phyloP scores from a whole-genome alignment of 2,888 invertebrate species.

The Bombyx huttoni region DNA sequence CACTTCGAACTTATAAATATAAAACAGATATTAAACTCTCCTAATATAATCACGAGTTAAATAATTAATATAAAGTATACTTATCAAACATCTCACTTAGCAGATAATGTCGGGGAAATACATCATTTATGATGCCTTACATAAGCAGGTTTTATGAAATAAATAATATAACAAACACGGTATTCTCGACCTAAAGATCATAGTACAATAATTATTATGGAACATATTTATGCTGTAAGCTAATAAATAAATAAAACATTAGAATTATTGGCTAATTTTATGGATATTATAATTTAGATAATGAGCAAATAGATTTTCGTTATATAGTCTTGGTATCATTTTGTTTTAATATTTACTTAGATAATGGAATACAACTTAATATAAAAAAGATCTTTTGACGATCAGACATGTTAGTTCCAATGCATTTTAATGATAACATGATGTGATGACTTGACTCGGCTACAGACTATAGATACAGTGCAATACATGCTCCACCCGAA shows the following conservation, averaged over 20 bases:
- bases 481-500: background rate
- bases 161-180: constrained; percentile 2
- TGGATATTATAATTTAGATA: constrained; percentile 54
- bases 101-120: background rate
- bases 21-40: constrained; percentile 67
- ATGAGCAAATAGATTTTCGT: constrained; percentile 63
- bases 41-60: constrained; percentile 58
- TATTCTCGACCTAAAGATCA: constrained; percentile 7
- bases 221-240: constrained; percentile 10
- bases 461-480: constrained; percentile 8
- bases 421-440: constrained; percentile 6
- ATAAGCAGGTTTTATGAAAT: background rate
- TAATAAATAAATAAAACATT: constrained; percentile 6
- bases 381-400: constrained; percentile 38
- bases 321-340: constrained; percentile 48
- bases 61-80: constrained; percentile 2
- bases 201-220: background rate
- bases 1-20: constrained; percentile 33
- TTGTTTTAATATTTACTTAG: constrained; percentile 55
- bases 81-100: constrained; percentile 1
- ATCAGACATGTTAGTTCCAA: constrained; percentile 22
- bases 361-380: constrained; percentile 68
- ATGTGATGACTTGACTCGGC: constrained; percentile 10
- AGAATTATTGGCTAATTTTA: constrained; percentile 43
- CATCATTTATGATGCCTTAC: background rate